A percentile compares a stretch with the other conserved stretches of the same genome.
Evolutionary conservation across 2,888 invertebrate species (phyloP).

Genomic region (Anticlea derivata): DNA sequence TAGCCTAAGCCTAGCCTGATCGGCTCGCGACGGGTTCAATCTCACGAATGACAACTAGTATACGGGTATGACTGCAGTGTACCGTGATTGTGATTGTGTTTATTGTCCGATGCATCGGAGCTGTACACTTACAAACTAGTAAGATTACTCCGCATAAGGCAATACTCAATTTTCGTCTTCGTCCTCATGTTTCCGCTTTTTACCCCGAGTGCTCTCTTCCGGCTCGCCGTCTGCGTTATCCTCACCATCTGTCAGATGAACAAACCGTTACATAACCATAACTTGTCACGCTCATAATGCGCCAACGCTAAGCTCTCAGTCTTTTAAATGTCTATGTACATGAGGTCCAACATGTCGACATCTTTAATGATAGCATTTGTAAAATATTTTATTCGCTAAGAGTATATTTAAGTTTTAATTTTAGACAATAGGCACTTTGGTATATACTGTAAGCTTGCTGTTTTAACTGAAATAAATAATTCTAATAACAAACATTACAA

Average conservation of each 20-base stretch:
- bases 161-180: conserved; percentile 81
- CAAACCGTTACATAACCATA: not conserved
- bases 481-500: no score
- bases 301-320: no score
- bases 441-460: no score
- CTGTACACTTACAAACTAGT: conserved; percentile 82
- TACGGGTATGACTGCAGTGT: conserved; percentile 55
- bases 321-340: no score
- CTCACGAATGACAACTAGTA: conserved; percentile 73
- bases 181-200: conserved; percentile 85
- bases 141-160: conserved; percentile 79
- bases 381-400: no score
- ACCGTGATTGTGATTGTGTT: conserved; percentile 59
- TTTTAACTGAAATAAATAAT: no score
- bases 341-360: no score
- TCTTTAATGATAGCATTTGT: no score
- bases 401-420: no score
- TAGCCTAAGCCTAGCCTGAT: conserved; percentile 40
- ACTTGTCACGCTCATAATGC: no score
- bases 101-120: conserved; percentile 81
- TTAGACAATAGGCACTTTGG: no score
- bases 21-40: conserved; percentile 46
- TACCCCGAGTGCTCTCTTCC: conserved; percentile 84
- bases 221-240: conserved; percentile 66
- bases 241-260: conserved; percentile 63